Base-by-base conservation (phyloP, 2,797 vertebrate species). In the Tragopan temminckii region DNA sequence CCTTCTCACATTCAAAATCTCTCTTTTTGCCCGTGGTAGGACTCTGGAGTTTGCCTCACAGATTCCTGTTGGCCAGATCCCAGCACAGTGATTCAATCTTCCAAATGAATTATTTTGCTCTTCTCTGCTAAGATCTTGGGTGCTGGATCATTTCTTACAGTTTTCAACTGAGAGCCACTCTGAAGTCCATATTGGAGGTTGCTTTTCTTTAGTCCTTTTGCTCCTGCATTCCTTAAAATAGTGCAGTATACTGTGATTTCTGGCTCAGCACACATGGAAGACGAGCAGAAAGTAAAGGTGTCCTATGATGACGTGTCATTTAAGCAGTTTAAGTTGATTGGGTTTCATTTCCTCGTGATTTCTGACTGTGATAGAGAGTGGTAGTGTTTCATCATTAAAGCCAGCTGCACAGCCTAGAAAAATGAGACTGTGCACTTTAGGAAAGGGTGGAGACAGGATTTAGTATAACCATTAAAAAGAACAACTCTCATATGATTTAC, bases 401-500 rank as follows among this genome's bases (percentile, higher is more conserved):
- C 27, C 59, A 72, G 42, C 25, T 66, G 55, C 46, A 66, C 29
- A 67, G 58, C 5, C 19, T 19, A 82, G 31, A 70, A 80, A 82
- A 87, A 70, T 8, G 8, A 80, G 27, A 5, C 19, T 74, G 76
- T 89, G 14, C 52, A 52, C 43, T 90, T 94, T 52, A 40, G 52
- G 79, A 85, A 89, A 27, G 29, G 45, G 18, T 5, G 61, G 42
- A 74, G 58, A 57, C 79, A 64, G 57, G 15, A 80, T 82, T 85
- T 85, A 64, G 45, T 29, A 24, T 11, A n/a, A 23, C 55, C 58
- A 33, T 69, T 80, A 85, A 88, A 92, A 92, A 78, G 76, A 91
- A 62, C 27, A 72, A 43, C 33, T 57, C 24, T 77, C 72, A 74
- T 35, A 40, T 67, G 85, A 64, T 85, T 94, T 94, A 85, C 87